Evolutionary conservation across 2,888 invertebrate genomes (phyloP).

Genomic region (Arrhopalites spinosus): DNA sequence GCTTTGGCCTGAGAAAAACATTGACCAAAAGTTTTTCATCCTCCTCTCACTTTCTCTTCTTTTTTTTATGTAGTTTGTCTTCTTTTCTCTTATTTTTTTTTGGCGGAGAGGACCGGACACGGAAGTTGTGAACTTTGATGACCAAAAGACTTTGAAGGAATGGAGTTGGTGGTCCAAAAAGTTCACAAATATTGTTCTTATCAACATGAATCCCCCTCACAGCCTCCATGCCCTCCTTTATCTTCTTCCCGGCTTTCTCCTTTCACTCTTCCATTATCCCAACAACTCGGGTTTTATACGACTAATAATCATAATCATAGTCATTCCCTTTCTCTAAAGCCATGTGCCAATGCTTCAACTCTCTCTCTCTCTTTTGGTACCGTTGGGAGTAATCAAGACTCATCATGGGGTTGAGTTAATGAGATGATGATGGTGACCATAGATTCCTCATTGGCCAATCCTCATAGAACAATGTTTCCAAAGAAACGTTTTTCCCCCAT

Average conservation of each 20-base stretch:
- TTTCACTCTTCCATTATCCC: not conserved
- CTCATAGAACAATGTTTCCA: too few relatives aligned
- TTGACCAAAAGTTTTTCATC: conserved; percentile 21
- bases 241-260: not conserved
- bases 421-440: conserved; percentile 28
- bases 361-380: not conserved
- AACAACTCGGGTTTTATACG: not conserved
- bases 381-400: conserved; percentile 27
- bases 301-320: conserved; percentile 6
- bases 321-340: conserved; percentile 8
- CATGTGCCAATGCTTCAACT: not conserved
- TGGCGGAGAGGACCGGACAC: conserved; percentile 46
- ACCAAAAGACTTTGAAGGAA: too few relatives aligned
- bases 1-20: not conserved
- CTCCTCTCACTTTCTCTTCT: not conserved
- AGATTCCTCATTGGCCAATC: not conserved
- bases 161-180: conserved; percentile 45
- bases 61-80: conserved; percentile 2
- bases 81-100: not conserved
- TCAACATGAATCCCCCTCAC: not conserved
- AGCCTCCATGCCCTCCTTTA: not conserved
- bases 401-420: conserved; percentile 9
- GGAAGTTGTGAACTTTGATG: conserved; percentile 56
- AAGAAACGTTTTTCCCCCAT: not conserved
- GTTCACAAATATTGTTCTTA: conserved; percentile 46